Conservation (phyloP, 2,888 invertebrate species). For the Caenorhabditis sulstoni region DNA sequence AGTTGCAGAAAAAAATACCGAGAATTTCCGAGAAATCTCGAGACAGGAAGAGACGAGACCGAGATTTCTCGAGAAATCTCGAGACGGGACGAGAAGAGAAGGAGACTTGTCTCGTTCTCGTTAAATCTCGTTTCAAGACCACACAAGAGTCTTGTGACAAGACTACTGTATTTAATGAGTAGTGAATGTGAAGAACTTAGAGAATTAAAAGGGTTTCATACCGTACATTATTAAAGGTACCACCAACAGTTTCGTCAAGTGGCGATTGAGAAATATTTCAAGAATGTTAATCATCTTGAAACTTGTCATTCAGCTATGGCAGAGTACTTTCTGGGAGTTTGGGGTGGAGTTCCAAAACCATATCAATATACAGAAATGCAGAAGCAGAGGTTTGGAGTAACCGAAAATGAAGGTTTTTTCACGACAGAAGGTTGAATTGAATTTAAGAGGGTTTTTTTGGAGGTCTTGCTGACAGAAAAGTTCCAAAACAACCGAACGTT, state of each 20-base stretch:
- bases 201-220: too few relatives aligned
- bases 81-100: too few relatives aligned
- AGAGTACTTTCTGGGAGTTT: conserved; percentile 89
- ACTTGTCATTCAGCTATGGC: conserved; percentile 98
- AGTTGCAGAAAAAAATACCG: too few relatives aligned
- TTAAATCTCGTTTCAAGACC: too few relatives aligned
- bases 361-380: conserved; percentile 95
- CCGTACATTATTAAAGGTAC: too few relatives aligned
- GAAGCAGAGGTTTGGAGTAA: conserved; percentile 85
- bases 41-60: too few relatives aligned
- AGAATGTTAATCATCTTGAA: conserved; percentile 95
- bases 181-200: too few relatives aligned
- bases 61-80: too few relatives aligned
- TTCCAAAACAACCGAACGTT: conserved; percentile 93
- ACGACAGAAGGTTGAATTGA: background rate
- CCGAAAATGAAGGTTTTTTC: conserved; percentile 80
- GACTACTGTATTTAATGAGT: too few relatives aligned
- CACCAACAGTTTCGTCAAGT: conserved; percentile 86
- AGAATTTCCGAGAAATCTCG: too few relatives aligned
- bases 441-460: background rate
- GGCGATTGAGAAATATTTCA: conserved; percentile 95
- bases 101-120: too few relatives aligned
- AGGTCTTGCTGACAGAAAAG: conserved; percentile 86
- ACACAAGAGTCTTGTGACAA: too few relatives aligned
- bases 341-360: conserved; percentile 92